phyloP scores from a whole-genome alignment of 2,113 vertebrate species.

The Cyphomyrus discorhynchus region DNA sequence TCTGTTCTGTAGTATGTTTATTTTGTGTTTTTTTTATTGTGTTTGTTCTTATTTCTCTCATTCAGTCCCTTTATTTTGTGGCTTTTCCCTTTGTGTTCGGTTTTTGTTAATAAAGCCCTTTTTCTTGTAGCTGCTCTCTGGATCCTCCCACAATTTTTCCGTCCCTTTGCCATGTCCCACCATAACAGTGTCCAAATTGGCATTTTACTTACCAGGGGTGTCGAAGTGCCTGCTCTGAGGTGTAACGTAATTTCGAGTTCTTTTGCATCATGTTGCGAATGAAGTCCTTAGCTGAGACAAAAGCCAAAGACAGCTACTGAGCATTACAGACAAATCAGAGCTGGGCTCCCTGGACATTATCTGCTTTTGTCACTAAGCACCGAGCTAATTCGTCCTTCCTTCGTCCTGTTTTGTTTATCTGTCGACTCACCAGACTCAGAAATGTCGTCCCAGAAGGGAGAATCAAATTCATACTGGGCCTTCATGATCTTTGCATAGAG shows the following conservation, averaged over 20 bases:
- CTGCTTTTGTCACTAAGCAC: not conserved
- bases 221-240: slow-evolving; percentile 76
- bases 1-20: too few species aligned
- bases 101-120: too few species aligned
- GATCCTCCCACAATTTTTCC: too few species aligned
- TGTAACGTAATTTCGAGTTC: slow-evolving; percentile 72
- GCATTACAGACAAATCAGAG: not conserved
- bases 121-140: too few species aligned
- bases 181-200: not conserved
- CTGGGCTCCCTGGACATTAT: not conserved
- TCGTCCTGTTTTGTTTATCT: not conserved
- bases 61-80: too few species aligned
- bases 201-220: slow-evolving; percentile 82
- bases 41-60: too few species aligned
- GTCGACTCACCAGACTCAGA: slow-evolving; percentile 75
- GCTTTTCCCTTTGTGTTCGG: too few species aligned
- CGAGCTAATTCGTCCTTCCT: not conserved
- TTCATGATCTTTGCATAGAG: slow-evolving; percentile 89
- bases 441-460: slow-evolving; percentile 89
- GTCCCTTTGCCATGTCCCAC: too few species aligned
- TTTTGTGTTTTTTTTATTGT: too few species aligned
- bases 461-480: slow-evolving; percentile 83
- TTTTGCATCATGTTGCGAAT: slow-evolving; percentile 90
- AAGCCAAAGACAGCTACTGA: not conserved
- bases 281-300: slow-evolving; percentile 81